Conservation (phyloP, 2,113 vertebrate genomes). For the Microcebus tavaratra region DNA sequence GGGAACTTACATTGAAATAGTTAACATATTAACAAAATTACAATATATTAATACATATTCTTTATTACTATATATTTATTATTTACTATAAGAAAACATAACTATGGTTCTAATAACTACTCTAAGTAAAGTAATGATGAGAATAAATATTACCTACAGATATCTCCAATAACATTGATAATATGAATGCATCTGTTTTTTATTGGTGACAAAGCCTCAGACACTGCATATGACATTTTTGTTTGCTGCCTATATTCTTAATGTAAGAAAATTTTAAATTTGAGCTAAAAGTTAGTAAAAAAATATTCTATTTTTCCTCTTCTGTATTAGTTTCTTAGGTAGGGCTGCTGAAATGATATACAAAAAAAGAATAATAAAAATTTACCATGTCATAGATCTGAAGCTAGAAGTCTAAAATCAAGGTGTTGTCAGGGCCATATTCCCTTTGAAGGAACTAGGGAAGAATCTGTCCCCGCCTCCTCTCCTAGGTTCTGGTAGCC, state of each 20-base stretch:
- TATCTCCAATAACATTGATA: not conserved
- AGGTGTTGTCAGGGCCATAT: not conserved
- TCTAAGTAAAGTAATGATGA: not conserved
- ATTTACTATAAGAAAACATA: not conserved
- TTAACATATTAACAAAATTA: not conserved
- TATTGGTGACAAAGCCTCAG: not conserved
- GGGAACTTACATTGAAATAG: not conserved
- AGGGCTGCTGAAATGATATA: not conserved
- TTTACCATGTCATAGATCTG: not conserved
- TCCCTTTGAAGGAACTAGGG: not conserved
- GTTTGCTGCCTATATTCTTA: not conserved
- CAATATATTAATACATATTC: not conserved
- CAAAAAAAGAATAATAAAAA: not conserved
- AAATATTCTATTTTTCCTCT: not conserved
- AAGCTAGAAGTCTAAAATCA: not conserved
- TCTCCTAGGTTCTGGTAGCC: not conserved
- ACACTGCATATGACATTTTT: not conserved
- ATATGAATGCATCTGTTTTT: not conserved
- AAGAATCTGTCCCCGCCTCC: not conserved
- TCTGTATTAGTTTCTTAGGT: not conserved
- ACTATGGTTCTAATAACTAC: not conserved
- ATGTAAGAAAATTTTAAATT: not conserved
- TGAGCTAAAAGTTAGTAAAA: not conserved
- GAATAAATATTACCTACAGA: not conserved
- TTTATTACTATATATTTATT: not conserved